A percentile compares a stretch with the other conserved stretches of the same genome.
phyloP scores from a whole-genome alignment of 2,113 vertebrate genomes.

The Aspiorhynchus laticeps region DNA sequence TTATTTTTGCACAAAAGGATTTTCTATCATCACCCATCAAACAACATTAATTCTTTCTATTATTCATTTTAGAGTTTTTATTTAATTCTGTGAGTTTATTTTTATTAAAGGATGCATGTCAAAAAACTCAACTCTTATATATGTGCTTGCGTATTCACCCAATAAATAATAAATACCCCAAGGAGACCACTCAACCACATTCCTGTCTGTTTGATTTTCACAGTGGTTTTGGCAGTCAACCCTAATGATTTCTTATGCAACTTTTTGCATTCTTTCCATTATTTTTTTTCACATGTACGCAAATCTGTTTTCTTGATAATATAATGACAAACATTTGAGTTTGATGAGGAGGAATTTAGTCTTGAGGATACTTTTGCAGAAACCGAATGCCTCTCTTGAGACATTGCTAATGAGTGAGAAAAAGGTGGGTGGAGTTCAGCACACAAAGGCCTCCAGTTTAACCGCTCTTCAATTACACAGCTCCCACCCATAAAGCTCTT shows the following conservation, averaged over 20 bases:
- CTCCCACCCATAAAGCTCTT: conserved; percentile 57
- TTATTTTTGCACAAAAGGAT: not conserved
- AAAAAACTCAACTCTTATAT: not conserved
- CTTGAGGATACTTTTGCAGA: conserved; percentile 53
- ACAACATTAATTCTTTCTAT: not conserved
- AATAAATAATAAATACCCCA: not conserved
- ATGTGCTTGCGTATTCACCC: not conserved
- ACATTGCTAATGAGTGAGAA: conserved; percentile 37
- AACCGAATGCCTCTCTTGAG: conserved; percentile 44
- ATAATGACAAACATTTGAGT: conserved; percentile 53
- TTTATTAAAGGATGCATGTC: not conserved
- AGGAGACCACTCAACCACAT: not conserved
- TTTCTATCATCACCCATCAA: too few relatives aligned
- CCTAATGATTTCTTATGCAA: conserved; percentile 38
- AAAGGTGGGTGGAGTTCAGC: conserved; percentile 52
- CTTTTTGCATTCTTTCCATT: conserved; percentile 45
- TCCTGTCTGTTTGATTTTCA: conserved; percentile 30
- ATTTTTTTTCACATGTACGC: not conserved
- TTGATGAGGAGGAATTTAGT: conserved; percentile 55
- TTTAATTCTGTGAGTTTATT: not conserved
- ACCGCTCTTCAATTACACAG: conserved; percentile 65
- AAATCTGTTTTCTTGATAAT: conserved; percentile 44
- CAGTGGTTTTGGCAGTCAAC: not conserved
- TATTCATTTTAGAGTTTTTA: not conserved
- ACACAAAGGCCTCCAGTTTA: conserved; percentile 63